phyloP scores from a whole-genome alignment of 2,888 invertebrate species.

The Drosophila borealis region DNA sequence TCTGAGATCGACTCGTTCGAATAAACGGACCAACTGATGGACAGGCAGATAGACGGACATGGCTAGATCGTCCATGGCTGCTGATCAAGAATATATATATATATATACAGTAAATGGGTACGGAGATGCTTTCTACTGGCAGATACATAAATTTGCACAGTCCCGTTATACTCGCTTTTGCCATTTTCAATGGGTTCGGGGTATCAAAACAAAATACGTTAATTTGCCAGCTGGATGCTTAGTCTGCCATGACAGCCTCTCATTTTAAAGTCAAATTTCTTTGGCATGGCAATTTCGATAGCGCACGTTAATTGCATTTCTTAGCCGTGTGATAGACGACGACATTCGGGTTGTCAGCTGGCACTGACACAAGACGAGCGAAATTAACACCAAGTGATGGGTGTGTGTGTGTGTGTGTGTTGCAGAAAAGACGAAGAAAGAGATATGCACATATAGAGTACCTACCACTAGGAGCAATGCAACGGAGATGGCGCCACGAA shows the following conservation, averaged over 20 bases:
- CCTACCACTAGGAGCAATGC: slow-evolving; percentile 5
- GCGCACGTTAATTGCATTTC: slow-evolving; percentile 71
- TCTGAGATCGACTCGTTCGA: too few relatives aligned
- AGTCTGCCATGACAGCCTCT: slow-evolving; percentile 28
- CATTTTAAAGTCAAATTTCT: slow-evolving; percentile 53
- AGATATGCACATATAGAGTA: slow-evolving; percentile 7
- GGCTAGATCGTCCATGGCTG: too few relatives aligned
- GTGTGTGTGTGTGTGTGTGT: slow-evolving; percentile 26
- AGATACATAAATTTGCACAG: too few relatives aligned
- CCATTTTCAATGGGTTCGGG: too few relatives aligned
- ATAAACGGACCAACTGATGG: too few relatives aligned
- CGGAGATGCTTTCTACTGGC: too few relatives aligned
- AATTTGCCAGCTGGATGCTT: slow-evolving; percentile 7
- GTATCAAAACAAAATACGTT: slow-evolving; percentile 7
- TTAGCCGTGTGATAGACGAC: slow-evolving; percentile 54
- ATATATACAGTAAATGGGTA: too few relatives aligned
- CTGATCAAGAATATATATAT: too few relatives aligned
- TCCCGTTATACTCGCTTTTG: too few relatives aligned
- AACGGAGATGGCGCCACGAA: slow-evolving; percentile 28
- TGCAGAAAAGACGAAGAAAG: slow-evolving; percentile 16
- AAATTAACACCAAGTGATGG: slow-evolving; percentile 61
- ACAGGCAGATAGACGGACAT: too few relatives aligned
- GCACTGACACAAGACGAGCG: slow-evolving; percentile 35
- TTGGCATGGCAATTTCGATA: slow-evolving; percentile 55
- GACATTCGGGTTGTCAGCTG: slow-evolving; percentile 45